Base-by-base conservation (phyloP, 2,888 invertebrate genomes). In the Melieria picta region DNA sequence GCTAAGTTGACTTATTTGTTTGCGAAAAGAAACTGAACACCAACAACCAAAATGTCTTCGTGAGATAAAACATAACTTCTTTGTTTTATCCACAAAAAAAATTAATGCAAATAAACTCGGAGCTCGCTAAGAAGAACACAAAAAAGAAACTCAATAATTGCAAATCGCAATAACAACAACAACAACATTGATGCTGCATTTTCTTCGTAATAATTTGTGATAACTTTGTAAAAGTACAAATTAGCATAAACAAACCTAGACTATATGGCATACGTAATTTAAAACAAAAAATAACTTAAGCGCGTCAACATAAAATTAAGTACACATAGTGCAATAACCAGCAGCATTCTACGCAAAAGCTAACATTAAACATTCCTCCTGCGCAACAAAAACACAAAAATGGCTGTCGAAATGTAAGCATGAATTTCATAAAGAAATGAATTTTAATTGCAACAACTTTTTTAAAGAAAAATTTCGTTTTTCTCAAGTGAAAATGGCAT, bases 341-440 rank as follows among this genome's bases (percentile, higher is more conserved):
- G 70, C 68, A 65, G 64, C 60, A 52, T 64, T 63, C 57, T 69
- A 71, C 47, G 30, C 60, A 48, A 55, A 47, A 58, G 7, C 55
- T 64, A 71, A 66, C 52, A 68, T 9, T 50, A 64, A 62, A 76
- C 76, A 78, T 77, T 77, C 77, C 30, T 30, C 30, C 78, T 76
- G 76, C 76, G 75, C 68, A 71, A 70, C 71, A 70, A 48, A 71
- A 72, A 65, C 66, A 68, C 57, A 72, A 74, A 77, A 74, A 78
- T 78, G 77, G 77, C 77, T 77, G 77, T 76, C 74, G 76, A 76
- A 78, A 78, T 78, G 78, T 78, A 78, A 78, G 78, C 75, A 74
- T 42, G 60, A 62, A 6, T 16, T 52, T 64, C 4, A 42, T 43
- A n/a, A 7, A 9, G 30, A 58, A 42, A 58, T 58, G 42, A 30